Evolutionary conservation across 1,140 invertebrate species (phyloP).

Genomic region (Panagrolaimus sp.): DNA sequence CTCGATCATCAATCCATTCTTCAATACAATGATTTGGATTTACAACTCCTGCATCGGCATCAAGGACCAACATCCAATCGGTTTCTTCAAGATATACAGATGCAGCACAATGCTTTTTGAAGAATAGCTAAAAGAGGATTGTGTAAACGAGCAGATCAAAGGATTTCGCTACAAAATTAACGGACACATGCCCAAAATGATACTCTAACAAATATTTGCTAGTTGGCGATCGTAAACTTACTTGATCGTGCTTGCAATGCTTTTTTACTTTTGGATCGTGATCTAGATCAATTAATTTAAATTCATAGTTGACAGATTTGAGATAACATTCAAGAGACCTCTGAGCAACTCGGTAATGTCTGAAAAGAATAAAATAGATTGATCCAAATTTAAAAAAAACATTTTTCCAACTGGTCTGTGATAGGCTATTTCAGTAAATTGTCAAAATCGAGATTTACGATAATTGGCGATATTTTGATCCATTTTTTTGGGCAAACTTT

Average conservation of each 20-base stretch:
- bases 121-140: slow-evolving; percentile 56
- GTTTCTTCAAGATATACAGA: slow-evolving; percentile 51
- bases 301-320: slow-evolving; percentile 45
- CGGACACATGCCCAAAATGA: no score
- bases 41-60: slow-evolving; percentile 50
- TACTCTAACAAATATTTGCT: no score
- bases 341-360: slow-evolving; percentile 51
- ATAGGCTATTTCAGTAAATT: no score
- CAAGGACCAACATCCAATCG: slow-evolving; percentile 51
- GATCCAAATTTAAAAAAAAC: no score
- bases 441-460: no score
- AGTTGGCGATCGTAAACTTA: slow-evolving; percentile 25
- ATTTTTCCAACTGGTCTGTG: no score
- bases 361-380: no score
- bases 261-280: slow-evolving; percentile 45
- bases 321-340: slow-evolving; percentile 54
- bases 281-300: slow-evolving; percentile 48
- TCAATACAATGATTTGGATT: slow-evolving; percentile 53
- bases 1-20: slow-evolving; percentile 48
- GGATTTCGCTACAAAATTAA: no score
- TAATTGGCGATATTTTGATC: no score
- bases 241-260: slow-evolving; percentile 49
- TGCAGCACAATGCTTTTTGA: slow-evolving; percentile 56
- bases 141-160: no score
- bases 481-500: no score